These are phyloP conservation scores for Endomychus coccineus DNA, from an alignment of 2,888 invertebrate species.

Conservation along the genomic window DNA sequence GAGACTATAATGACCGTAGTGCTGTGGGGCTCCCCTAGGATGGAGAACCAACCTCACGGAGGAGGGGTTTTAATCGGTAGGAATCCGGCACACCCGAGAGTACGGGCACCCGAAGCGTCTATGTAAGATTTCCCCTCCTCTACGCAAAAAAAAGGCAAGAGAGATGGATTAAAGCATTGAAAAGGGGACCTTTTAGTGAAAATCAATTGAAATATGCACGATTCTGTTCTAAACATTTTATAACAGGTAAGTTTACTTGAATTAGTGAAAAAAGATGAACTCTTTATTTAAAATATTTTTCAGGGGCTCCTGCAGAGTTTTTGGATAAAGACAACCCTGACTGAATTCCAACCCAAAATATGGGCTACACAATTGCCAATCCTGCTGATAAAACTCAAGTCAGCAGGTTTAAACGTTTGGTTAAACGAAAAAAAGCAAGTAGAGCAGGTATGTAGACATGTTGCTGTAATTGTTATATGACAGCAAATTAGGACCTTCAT, in stretches of 20 bases:
- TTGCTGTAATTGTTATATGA: too few species aligned
- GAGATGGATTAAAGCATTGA: not conserved
- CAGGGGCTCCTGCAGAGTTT: conserved; percentile 1
- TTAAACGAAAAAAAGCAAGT: too few species aligned
- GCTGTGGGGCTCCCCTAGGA: too few species aligned
- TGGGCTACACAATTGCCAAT: not conserved
- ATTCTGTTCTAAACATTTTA: conserved; percentile 2
- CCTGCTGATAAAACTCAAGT: not conserved
- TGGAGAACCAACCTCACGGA: too few species aligned
- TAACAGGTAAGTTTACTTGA: conserved; percentile 2
- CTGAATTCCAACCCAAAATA: conserved; percentile 1
- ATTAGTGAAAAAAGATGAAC: not conserved
- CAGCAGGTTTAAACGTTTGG: too few species aligned
- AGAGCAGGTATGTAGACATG: too few species aligned
- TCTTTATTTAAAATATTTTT: not conserved
- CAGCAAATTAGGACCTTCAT: too few species aligned
- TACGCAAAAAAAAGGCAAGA: conserved; percentile 1
- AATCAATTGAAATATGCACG: conserved; percentile 2
- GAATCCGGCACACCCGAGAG: too few species aligned
- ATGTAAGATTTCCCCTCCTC: too few species aligned
- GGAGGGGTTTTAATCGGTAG: too few species aligned
- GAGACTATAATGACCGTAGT: too few species aligned
- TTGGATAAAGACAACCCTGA: conserved; percentile 1
- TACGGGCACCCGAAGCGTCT: too few species aligned
- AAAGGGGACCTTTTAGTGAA: not conserved